These are phyloP conservation scores for Nebria ingens DNA, from an alignment of 1,140 invertebrate species.

Conservation along the genomic window DNA sequence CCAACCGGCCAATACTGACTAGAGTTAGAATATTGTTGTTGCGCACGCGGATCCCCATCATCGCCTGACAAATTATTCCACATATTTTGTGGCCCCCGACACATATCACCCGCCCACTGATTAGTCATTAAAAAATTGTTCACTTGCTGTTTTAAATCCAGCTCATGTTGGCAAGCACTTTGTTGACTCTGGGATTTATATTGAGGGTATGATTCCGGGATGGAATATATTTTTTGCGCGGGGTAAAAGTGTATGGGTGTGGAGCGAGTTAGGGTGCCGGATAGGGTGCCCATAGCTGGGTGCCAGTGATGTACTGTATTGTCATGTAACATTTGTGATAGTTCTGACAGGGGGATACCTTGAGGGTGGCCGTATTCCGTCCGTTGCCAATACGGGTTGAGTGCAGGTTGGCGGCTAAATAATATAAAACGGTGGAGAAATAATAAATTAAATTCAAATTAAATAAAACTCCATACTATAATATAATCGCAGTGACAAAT, in stretches of 20 bases:
- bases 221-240: not conserved
- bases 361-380: constrained; percentile 11
- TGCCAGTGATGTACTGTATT: not conserved
- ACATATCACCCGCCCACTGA: not conserved
- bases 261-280: not conserved
- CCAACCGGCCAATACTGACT: not conserved
- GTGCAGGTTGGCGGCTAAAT: not conserved
- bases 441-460: not conserved
- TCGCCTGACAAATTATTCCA: constrained; percentile 14
- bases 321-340: not conserved
- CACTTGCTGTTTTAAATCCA: constrained; percentile 19
- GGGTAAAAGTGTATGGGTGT: not conserved
- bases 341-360: constrained; percentile 12
- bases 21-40: constrained; percentile 1
- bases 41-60: too few species aligned
- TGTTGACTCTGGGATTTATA: not conserved
- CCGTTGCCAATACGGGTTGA: constrained; percentile 20
- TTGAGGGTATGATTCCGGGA: not conserved
- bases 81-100: not conserved
- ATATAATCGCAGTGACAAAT: too few species aligned
- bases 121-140: constrained; percentile 21
- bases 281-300: not conserved
- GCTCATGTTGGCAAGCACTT: constrained; percentile 10
- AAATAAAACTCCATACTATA: too few species aligned
- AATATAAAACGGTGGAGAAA: not conserved